These are phyloP conservation scores for Sitta europaea DNA, from an alignment of 2,113 vertebrate genomes.

Conservation along the genomic window DNA sequence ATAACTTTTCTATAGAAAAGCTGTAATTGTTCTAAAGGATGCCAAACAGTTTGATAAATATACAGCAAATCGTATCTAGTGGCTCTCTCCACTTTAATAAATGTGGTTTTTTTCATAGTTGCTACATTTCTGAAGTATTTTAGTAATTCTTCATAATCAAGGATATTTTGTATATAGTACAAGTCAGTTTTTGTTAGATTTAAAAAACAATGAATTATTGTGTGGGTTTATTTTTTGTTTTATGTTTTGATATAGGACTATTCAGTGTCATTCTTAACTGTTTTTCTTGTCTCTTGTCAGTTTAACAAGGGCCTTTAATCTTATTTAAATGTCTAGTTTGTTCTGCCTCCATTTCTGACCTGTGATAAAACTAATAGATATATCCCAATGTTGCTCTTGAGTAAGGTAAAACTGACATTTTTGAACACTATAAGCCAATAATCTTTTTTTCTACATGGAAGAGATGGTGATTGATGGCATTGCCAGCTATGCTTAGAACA, in stretches of 20 bases:
- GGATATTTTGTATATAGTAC: conserved; percentile 2
- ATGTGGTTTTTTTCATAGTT: background rate
- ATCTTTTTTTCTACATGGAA: background rate
- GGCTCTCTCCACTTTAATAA: background rate
- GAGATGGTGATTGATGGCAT: background rate
- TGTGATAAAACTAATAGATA: background rate
- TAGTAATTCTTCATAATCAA: background rate
- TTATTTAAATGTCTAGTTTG: background rate
- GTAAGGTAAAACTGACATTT: background rate
- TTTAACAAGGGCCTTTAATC: conserved; percentile 21
- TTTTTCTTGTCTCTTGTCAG: conserved; percentile 8
- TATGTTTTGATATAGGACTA: background rate
- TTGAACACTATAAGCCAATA: background rate
- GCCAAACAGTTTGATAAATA: conserved; percentile 1
- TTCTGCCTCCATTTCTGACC: background rate
- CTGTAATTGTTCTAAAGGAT: background rate
- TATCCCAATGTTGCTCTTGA: background rate
- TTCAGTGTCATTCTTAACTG: background rate
- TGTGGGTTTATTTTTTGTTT: conserved; percentile 30
- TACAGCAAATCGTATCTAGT: background rate
- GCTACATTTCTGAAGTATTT: conserved; percentile 36
- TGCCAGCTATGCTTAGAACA: background rate
- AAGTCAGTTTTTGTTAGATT: conserved; percentile 19
- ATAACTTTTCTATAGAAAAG: background rate
- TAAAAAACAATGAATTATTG: conserved; percentile 2